These are phyloP conservation scores for Noctua fimbriata DNA, from an alignment of 2,888 invertebrate genomes.

Conservation along the genomic window DNA sequence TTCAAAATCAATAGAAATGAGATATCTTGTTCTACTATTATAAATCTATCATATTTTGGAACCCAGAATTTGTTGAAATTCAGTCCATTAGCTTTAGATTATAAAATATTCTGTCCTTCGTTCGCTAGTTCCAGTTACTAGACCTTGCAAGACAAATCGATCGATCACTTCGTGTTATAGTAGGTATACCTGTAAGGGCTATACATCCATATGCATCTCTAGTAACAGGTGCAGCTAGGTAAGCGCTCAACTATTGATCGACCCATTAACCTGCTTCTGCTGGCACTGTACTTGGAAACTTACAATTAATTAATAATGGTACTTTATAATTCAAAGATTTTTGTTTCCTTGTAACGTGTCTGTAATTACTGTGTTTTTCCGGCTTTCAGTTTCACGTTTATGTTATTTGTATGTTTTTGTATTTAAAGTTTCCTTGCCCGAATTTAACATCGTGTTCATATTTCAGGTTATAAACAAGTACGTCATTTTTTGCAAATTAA, in stretches of 20 bases:
- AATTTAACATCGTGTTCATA: neutral
- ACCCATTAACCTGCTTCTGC: conserved; percentile 71
- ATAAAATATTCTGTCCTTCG: neutral
- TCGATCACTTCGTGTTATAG: conserved; percentile 2
- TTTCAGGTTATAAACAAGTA: neutral
- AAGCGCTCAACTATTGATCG: conserved; percentile 67
- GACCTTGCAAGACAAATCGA: conserved; percentile 11
- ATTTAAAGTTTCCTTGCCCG: neutral
- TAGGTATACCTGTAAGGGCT: neutral
- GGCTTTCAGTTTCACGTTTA: conserved; percentile 29
- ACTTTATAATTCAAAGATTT: conserved; percentile 43
- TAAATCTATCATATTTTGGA: neutral
- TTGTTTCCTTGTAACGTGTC: conserved; percentile 36
- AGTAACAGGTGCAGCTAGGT: conserved; percentile 53
- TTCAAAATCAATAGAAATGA: neutral
- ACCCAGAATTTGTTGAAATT: neutral
- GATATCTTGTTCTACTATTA: neutral
- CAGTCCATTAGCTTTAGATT: neutral
- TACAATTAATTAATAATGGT: conserved; percentile 63
- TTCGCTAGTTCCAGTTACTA: neutral
- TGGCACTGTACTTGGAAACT: conserved; percentile 43
- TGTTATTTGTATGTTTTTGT: neutral
- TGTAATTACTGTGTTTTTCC: conserved; percentile 44
- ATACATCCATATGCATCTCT: conserved; percentile 50
- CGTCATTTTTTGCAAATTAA: neutral